A percentile compares a stretch with the other conserved stretches of the same genome.
phyloP scores from a whole-genome alignment of 2,888 invertebrate species.

The Eupithecia centaureata region DNA sequence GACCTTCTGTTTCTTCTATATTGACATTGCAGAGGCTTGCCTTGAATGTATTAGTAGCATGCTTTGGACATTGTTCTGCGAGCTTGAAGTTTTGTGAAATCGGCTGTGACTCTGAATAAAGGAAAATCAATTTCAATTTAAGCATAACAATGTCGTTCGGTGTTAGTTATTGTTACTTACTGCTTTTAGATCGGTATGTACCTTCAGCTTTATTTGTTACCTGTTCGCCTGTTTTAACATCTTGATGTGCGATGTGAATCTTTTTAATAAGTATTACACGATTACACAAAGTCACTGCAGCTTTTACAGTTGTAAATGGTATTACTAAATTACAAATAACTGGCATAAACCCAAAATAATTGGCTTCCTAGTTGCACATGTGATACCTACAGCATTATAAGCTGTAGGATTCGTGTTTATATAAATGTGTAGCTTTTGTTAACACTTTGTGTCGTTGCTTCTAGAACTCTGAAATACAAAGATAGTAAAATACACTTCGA shows the following conservation, averaged over 20 bases:
- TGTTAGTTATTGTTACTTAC: conserved; percentile 34
- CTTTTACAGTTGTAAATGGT: conserved; percentile 51
- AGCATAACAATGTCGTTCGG: conserved; percentile 37
- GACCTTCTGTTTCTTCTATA: conserved; percentile 21
- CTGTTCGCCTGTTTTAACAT: conserved; percentile 27
- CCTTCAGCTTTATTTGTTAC: conserved; percentile 32
- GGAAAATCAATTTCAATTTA: conserved; percentile 10
- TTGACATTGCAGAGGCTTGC: conserved; percentile 67
- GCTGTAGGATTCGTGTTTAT: conserved; percentile 48
- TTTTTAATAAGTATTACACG: conserved; percentile 33
- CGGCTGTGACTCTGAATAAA: conserved; percentile 20
- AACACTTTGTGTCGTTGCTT: conserved; percentile 65
- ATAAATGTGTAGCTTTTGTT: conserved; percentile 59
- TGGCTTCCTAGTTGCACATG: conserved; percentile 75
- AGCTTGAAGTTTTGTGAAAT: conserved; percentile 35
- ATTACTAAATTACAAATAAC: conserved; percentile 49
- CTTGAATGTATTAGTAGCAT: conserved; percentile 66
- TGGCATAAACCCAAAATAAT: conserved; percentile 70
- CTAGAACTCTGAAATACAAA: conserved; percentile 28
- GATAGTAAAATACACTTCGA: conserved; percentile 35
- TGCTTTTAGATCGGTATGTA: conserved; percentile 35
- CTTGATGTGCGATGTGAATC: conserved; percentile 19
- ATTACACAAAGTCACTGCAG: conserved; percentile 36
- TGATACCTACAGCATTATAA: conserved; percentile 61
- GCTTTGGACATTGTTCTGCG: conserved; percentile 69